Evolutionary conservation across 2,888 invertebrate genomes (phyloP), one percentile per base, ranked within the genome.

Genomic region (Clusia tigrina): DNA sequence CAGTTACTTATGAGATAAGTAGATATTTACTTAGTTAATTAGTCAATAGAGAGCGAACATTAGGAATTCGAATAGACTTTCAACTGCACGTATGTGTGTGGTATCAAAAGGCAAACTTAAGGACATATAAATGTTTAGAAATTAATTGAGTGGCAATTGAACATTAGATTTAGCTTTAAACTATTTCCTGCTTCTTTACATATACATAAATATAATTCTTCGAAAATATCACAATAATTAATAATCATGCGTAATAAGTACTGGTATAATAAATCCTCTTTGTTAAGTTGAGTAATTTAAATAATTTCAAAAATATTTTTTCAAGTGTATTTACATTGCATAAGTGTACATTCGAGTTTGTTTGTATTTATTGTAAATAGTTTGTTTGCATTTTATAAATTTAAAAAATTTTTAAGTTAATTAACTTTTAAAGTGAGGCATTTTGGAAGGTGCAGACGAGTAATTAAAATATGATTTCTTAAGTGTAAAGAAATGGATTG

Each of bases 141-240:
- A 23, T 37, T 56, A 57, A 38, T 57, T 57, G 42, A 56, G 55
- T 58, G 22, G 48, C 48, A 48, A 48, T 48, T 48, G 48, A 48
- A 48, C 9, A 12, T 48, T 22, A 48, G 22, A 6, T 48, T 48
- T 42, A 5, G 3, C 42, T n/a, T 15, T 42, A 20, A 48, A 3
- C 18, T 22, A 20, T 20, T 48, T 48, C 5, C 15, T 20, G 18
- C 9, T 48, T 20, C 10, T 20, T 6, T 48, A 32, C 32, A 32
- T 48, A 6, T 48, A 20, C 22, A 48, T 22, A 48, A 60, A 22
- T 71, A 72, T 69, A 75, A 75, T 74, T 74, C 72, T 74, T 74
- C 72, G 77, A 74, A 74, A 76, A 74, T 74, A 74, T 74, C 74
- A 74, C 74, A 74, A 74, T n/a, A n/a, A n/a, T n/a, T n/a, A n/a